Conservation (phyloP, 2,797 vertebrate genomes). For the Oophaga sylvatica region DNA sequence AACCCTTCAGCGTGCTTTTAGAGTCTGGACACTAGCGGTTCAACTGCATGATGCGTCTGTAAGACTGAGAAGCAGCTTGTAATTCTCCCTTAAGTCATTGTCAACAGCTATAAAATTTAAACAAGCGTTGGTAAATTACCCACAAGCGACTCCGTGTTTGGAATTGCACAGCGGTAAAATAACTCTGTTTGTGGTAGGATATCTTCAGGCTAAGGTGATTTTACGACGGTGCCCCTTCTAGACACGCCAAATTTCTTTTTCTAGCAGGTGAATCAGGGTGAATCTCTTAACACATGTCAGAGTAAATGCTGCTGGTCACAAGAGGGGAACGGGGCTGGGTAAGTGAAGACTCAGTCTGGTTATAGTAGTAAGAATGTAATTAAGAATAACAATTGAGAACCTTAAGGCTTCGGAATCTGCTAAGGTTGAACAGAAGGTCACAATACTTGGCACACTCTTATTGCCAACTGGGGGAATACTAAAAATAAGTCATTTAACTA, state of each 20-base stretch:
- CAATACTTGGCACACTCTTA: neutral
- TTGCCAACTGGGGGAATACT: neutral
- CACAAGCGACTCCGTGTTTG: slow-evolving; percentile 28
- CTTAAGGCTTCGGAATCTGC: slow-evolving; percentile 9
- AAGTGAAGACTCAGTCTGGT: neutral
- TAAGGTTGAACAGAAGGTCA: neutral
- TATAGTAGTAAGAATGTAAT: slow-evolving; percentile 4
- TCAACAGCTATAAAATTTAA: slow-evolving; percentile 55
- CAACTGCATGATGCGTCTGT: neutral
- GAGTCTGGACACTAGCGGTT: neutral
- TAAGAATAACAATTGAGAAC: slow-evolving; percentile 12
- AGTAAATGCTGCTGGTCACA: neutral
- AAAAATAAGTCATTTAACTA: neutral
- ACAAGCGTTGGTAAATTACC: slow-evolving; percentile 46
- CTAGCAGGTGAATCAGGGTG: neutral
- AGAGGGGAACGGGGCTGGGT: neutral
- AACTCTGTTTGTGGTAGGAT: slow-evolving; percentile 13
- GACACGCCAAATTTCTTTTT: neutral
- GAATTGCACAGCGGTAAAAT: slow-evolving; percentile 35
- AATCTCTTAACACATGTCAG: slow-evolving; percentile 18
- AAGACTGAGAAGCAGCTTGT: neutral
- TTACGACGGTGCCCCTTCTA: slow-evolving; percentile 2
- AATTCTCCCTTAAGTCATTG: slow-evolving; percentile 48
- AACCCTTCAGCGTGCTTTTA: neutral
- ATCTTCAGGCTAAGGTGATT: slow-evolving; percentile 36